These are phyloP conservation scores for Megalopta genalis DNA, from an alignment of 1,140 invertebrate genomes.

Conservation along the genomic window DNA sequence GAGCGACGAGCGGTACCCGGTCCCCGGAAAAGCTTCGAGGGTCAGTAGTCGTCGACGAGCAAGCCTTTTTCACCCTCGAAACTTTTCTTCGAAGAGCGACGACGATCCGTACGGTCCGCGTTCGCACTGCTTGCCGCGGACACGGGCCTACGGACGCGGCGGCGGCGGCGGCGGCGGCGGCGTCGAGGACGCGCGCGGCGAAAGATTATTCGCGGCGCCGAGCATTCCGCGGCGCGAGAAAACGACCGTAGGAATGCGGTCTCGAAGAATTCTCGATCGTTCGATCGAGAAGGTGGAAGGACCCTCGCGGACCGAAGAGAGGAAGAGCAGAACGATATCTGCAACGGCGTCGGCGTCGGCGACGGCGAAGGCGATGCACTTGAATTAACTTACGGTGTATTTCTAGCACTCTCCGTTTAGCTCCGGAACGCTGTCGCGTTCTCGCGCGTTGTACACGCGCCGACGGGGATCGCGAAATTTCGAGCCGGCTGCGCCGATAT, in stretches of 20 bases:
- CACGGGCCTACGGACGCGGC: too few species aligned
- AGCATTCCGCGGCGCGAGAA: not conserved
- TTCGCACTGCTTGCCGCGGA: too few species aligned
- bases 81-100: too few species aligned
- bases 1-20: too few species aligned
- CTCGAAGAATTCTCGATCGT: slow-evolving; percentile 9
- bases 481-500: not conserved
- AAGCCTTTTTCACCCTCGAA: too few species aligned
- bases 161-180: too few species aligned
- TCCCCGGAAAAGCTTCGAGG: too few species aligned
- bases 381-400: slow-evolving; percentile 75
- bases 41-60: too few species aligned
- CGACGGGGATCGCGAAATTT: slow-evolving; percentile 38
- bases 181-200: too few species aligned
- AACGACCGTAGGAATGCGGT: not conserved
- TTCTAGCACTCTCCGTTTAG: slow-evolving; percentile 76
- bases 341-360: slow-evolving; percentile 52
- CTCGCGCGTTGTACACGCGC: slow-evolving; percentile 60
- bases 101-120: too few species aligned
- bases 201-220: too few species aligned
- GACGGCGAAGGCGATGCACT: slow-evolving; percentile 72
- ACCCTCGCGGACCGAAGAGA: not conserved
- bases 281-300: not conserved
- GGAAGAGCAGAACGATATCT: slow-evolving; percentile 30
- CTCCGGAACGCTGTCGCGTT: slow-evolving; percentile 66